Conservation (phyloP, 37 sponge, comb jelly and placozoan species). For the Amphimedon queenslandica region DNA sequence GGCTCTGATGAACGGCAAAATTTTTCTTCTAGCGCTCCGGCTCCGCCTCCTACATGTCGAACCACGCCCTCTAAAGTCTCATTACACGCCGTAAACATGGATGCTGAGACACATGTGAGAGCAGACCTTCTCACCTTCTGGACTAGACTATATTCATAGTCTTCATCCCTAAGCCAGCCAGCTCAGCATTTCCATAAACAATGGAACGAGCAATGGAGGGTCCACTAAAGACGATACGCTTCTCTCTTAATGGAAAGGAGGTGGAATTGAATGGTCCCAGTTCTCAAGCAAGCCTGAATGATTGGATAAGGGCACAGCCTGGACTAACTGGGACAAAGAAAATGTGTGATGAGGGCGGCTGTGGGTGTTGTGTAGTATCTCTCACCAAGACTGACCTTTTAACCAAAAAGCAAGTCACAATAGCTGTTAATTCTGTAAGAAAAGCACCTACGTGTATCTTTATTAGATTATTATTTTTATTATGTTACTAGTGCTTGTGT, state of each 20-base stretch:
- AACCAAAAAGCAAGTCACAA: constrained; percentile 24
- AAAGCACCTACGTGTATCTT: not conserved
- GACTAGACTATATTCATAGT: too few relatives aligned
- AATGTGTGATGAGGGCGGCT: constrained; percentile 83
- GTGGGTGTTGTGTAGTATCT: too few relatives aligned
- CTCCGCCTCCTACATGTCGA: too few relatives aligned
- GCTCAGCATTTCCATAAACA: too few relatives aligned
- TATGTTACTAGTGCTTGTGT: constrained; percentile 49
- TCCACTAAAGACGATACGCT: constrained; percentile 25
- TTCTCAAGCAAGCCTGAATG: constrained; percentile 53
- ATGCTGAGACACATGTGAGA: too few relatives aligned
- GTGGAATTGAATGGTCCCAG: constrained; percentile 28
- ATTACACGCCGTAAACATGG: too few relatives aligned
- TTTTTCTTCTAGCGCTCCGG: too few relatives aligned
- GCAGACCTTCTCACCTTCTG: too few relatives aligned
- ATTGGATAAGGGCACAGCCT: constrained; percentile 59
- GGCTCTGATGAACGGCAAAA: too few relatives aligned
- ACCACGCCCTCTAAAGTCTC: too few relatives aligned
- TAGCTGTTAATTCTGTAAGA: constrained; percentile 73
- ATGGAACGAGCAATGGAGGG: constrained; percentile 3
- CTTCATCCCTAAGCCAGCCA: too few relatives aligned
- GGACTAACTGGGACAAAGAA: constrained; percentile 67
- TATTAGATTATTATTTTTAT: not conserved
- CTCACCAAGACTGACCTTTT: constrained; percentile 16
- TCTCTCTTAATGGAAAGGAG: constrained; percentile 34